phyloP scores from a whole-genome alignment of 2,797 vertebrate species.

The Xenentodon cancila region DNA sequence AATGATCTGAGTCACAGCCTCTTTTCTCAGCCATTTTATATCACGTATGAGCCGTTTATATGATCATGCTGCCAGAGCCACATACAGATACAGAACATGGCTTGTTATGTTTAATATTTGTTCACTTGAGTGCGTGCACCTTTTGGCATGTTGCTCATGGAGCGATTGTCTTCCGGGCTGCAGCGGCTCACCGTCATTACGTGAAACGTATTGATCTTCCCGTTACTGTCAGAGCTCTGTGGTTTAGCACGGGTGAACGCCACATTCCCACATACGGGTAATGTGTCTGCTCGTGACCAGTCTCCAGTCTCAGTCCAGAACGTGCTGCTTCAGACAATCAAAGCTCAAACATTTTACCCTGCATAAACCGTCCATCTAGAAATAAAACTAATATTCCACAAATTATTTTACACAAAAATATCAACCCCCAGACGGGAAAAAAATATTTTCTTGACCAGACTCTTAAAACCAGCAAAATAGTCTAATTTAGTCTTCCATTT shows the following conservation, averaged over 20 bases:
- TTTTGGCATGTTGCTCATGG: not conserved
- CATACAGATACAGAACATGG: not conserved
- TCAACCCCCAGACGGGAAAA: too few species aligned
- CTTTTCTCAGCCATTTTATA: conserved; percentile 17
- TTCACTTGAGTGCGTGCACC: not conserved
- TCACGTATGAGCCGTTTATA: conserved; percentile 27
- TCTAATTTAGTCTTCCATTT: too few species aligned
- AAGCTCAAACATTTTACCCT: not conserved
- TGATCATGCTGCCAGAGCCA: not conserved
- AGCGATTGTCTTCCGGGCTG: conserved; percentile 2
- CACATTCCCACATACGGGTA: conserved; percentile 4
- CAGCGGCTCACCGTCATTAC: conserved; percentile 24
- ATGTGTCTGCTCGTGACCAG: conserved; percentile 9
- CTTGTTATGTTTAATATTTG: not conserved
- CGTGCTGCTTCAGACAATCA: not conserved
- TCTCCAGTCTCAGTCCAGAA: not conserved
- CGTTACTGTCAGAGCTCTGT: conserved; percentile 38
- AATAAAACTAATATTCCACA: too few species aligned
- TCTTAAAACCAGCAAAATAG: too few species aligned
- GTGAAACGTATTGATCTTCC: conserved; percentile 55
- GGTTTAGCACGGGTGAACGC: conserved; percentile 6
- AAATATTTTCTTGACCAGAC: too few species aligned
- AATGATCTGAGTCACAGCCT: not conserved
- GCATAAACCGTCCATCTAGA: too few species aligned
- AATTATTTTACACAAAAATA: too few species aligned